Percentiles rank a stretch among this genome's conserved stretches.
Evolutionary conservation across 2,113 vertebrate genomes (phyloP).

Genomic region (Manacus vitellinus): DNA sequence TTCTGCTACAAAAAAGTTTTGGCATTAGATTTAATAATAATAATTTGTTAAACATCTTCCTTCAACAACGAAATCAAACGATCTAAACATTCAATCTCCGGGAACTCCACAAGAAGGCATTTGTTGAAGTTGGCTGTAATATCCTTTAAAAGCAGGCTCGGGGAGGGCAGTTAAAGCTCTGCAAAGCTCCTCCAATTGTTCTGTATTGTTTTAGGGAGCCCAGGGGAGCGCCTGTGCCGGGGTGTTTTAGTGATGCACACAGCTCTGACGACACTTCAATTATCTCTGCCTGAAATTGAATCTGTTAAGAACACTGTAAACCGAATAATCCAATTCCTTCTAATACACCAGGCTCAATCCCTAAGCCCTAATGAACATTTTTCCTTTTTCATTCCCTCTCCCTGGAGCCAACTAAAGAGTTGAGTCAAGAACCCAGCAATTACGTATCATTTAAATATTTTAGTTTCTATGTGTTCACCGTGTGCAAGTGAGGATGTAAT

Average conservation of each 20-base stretch:
- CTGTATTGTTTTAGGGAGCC: slow-evolving; percentile 30
- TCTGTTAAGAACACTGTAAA: slow-evolving; percentile 64
- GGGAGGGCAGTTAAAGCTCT: slow-evolving; percentile 10
- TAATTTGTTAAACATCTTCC: background rate
- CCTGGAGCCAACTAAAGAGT: slow-evolving; percentile 57
- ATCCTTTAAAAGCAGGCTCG: background rate
- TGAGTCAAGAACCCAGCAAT: slow-evolving; percentile 68
- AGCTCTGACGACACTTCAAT: slow-evolving; percentile 54
- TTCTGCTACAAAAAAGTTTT: background rate
- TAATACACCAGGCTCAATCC: slow-evolving; percentile 54
- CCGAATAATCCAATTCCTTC: slow-evolving; percentile 58
- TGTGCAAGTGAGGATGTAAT: slow-evolving; percentile 46
- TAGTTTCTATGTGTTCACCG: slow-evolving; percentile 43
- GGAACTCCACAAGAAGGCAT: background rate
- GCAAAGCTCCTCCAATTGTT: slow-evolving; percentile 30
- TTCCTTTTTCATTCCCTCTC: slow-evolving; percentile 43
- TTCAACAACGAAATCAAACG: background rate
- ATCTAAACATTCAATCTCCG: background rate
- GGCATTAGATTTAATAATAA: background rate
- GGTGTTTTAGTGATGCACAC: slow-evolving; percentile 26
- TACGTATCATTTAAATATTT: slow-evolving; percentile 73
- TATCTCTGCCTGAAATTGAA: slow-evolving; percentile 54
- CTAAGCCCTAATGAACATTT: slow-evolving; percentile 64
- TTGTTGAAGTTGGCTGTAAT: background rate
- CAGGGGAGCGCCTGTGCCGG: slow-evolving; percentile 22